Evolutionary conservation across 2,797 vertebrate species (phyloP).

Genomic region (Percopsis omiscomaycus): DNA sequence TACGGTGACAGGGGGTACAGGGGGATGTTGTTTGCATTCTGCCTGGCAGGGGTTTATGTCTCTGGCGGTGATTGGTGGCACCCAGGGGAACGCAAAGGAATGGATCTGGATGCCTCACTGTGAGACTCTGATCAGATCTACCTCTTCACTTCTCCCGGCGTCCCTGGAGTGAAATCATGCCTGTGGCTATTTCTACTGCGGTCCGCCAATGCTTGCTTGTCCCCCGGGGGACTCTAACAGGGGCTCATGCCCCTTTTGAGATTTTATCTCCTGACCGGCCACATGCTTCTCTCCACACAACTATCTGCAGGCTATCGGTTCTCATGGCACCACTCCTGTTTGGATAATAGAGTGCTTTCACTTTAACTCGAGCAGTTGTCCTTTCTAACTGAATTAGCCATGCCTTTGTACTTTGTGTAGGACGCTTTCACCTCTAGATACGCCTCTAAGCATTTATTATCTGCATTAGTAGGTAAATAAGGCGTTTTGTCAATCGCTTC

Average conservation of each 20-base stretch:
- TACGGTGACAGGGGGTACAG: conserved; percentile 10
- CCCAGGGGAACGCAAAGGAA: conserved; percentile 64
- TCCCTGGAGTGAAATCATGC: conserved; percentile 72
- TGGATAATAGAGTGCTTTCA: conserved; percentile 69
- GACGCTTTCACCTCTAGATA: conserved; percentile 24
- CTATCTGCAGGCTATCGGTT: conserved; percentile 54
- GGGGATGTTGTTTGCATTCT: conserved; percentile 49
- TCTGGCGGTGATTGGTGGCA: conserved; percentile 69
- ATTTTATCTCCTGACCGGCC: conserved; percentile 75
- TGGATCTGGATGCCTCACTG: conserved; percentile 67
- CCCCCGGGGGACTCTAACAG: conserved; percentile 72
- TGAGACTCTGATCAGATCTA: conserved; percentile 74
- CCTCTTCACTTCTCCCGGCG: conserved; percentile 53
- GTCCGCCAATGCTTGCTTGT: conserved; percentile 59
- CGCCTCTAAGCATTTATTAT: background rate
- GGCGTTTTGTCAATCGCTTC: conserved; percentile 51
- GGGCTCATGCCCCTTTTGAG: conserved; percentile 67
- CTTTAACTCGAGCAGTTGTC: conserved; percentile 62
- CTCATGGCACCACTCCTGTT: conserved; percentile 67
- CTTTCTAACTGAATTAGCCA: conserved; percentile 72
- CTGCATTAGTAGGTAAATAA: conserved; percentile 63
- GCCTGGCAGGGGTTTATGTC: conserved; percentile 63
- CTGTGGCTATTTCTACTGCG: conserved; percentile 75
- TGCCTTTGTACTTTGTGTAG: conserved; percentile 56
- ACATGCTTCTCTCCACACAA: conserved; percentile 61